Evolutionary conservation across 2,888 invertebrate genomes (phyloP).

Genomic region (Phyto melanocephala): DNA sequence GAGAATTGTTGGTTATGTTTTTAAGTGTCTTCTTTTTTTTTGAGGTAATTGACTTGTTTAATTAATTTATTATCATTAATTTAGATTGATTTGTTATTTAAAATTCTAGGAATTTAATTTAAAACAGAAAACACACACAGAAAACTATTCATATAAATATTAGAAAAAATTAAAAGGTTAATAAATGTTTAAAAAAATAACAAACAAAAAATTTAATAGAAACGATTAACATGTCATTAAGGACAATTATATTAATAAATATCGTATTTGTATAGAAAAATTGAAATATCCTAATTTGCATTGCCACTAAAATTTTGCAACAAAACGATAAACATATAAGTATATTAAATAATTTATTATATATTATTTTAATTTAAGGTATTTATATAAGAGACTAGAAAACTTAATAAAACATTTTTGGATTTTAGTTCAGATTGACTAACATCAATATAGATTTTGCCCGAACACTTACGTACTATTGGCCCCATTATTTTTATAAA

Average conservation of each 20-base stretch:
- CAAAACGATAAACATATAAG: background rate
- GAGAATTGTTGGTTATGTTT: conserved; percentile 44
- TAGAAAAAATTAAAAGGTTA: background rate
- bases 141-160: conserved; percentile 41
- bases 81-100: conserved; percentile 18
- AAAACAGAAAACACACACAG: conserved; percentile 64
- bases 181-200: background rate
- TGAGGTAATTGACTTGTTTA: conserved; percentile 62
- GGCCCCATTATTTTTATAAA: conserved; percentile 75
- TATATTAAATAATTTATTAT: background rate
- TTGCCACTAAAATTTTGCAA: conserved; percentile 28
- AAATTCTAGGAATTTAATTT: conserved; percentile 59
- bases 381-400: background rate
- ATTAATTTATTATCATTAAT: conserved; percentile 39
- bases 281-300: conserved; percentile 45
- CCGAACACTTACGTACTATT: conserved; percentile 79
- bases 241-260: background rate
- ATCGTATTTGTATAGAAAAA: conserved; percentile 5
- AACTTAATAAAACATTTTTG: conserved; percentile 50
- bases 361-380: background rate
- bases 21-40: conserved; percentile 65
- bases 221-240: conserved; percentile 22
- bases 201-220: background rate
- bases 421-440: conserved; percentile 67
- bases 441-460: conserved; percentile 78